Percentiles rank a stretch among this genome's conserved stretches.
Evolutionary conservation across 2,888 invertebrate species (phyloP).

Genomic region (Drosophila nigricruria): DNA sequence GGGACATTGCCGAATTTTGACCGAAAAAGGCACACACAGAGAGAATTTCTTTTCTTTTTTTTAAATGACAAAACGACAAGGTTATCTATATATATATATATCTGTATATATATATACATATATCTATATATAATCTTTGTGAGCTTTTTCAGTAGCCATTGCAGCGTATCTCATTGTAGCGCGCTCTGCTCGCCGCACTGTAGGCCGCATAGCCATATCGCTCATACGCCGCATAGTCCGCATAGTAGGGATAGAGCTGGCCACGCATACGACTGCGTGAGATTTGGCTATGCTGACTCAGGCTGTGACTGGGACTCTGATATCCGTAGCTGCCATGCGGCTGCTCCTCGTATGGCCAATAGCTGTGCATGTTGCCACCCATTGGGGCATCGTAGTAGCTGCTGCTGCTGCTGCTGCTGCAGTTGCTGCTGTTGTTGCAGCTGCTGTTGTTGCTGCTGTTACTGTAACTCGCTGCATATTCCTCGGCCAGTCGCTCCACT

Average conservation of each 20-base stretch:
- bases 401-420: constrained; percentile 1
- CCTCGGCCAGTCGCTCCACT: constrained; percentile 64
- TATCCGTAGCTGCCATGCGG: constrained; percentile 18
- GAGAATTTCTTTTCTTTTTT: constrained; percentile 58
- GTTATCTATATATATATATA: constrained; percentile 19
- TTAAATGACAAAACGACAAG: constrained; percentile 71
- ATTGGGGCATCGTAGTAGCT: constrained; percentile 43
- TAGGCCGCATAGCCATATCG: constrained; percentile 65
- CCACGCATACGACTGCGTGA: constrained; percentile 55
- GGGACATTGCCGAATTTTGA: constrained; percentile 73
- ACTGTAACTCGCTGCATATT: constrained; percentile 45
- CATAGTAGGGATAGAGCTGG: constrained; percentile 50
- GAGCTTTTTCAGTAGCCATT: constrained; percentile 66
- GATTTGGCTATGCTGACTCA: constrained; percentile 18
- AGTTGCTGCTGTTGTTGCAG: neutral
- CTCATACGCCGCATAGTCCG: constrained; percentile 72
- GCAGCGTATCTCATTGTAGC: constrained; percentile 76
- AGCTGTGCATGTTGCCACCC: constrained; percentile 34
- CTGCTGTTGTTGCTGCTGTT: constrained; percentile 19
- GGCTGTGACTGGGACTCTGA: constrained; percentile 11
- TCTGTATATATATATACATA: constrained; percentile 5
- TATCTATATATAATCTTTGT: constrained; percentile 3
- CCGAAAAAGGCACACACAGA: constrained; percentile 83
- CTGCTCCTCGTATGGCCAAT: constrained; percentile 64
- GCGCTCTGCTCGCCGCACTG: constrained; percentile 59